Evolutionary conservation across 1,140 invertebrate genomes (phyloP).

Genomic region (Dryas iulia): DNA sequence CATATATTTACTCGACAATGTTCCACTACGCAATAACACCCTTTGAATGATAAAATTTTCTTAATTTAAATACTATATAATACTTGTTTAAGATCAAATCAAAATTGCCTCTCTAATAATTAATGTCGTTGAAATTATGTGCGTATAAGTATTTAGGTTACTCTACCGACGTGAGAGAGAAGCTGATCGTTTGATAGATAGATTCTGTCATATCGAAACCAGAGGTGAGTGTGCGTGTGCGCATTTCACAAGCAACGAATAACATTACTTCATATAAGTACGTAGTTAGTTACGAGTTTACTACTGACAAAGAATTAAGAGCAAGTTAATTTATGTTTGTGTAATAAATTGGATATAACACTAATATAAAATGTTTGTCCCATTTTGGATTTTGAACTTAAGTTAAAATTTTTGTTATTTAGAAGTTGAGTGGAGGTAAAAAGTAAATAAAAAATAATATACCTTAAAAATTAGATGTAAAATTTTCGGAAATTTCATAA

Average conservation of each 20-base stretch:
- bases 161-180: constrained; percentile 1
- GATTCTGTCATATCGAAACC: constrained; percentile 1
- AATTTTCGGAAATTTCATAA: neutral
- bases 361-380: neutral
- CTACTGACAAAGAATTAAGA: neutral
- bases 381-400: neutral
- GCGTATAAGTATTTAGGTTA: neutral
- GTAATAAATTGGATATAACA: neutral
- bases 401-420: neutral
- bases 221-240: constrained; percentile 1
- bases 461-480: no score
- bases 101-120: neutral
- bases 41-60: no score
- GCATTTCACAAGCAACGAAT: neutral
- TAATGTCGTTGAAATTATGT: neutral
- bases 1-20: no score
- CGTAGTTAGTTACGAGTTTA: neutral
- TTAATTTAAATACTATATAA: no score
- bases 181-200: constrained; percentile 1
- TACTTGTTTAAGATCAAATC: neutral
- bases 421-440: no score
- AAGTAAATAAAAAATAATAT: no score
- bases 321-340: neutral
- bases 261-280: neutral
- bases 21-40: no score